These are phyloP conservation scores for Noctua janthe DNA, from an alignment of 2,888 invertebrate genomes.

Conservation along the genomic window DNA sequence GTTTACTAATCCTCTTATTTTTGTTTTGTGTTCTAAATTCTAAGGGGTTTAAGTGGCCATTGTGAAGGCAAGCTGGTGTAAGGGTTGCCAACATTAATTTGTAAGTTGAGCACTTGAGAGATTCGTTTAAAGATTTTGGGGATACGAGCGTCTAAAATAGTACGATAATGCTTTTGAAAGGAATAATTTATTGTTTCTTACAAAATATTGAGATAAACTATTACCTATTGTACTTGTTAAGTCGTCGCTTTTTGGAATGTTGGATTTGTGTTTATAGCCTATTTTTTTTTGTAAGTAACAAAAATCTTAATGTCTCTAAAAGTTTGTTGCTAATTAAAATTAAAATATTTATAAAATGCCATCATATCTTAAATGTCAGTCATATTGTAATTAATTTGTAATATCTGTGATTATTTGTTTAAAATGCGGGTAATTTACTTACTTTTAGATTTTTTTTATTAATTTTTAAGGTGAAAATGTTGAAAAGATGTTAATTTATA, in stretches of 20 bases:
- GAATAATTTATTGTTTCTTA: conserved; percentile 2
- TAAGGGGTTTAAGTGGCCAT: conserved; percentile 18
- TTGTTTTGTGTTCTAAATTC: conserved; percentile 24
- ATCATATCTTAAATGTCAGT: conserved; percentile 59
- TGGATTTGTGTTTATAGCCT: not conserved
- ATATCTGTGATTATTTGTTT: conserved; percentile 65
- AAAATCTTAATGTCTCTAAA: not conserved
- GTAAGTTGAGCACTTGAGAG: not conserved
- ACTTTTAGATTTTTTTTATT: conserved; percentile 35
- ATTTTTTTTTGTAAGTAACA: not conserved
- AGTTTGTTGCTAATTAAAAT: conserved; percentile 48
- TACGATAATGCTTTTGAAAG: not conserved
- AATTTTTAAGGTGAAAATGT: conserved; percentile 41
- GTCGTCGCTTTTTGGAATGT: not conserved
- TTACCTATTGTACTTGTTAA: not conserved
- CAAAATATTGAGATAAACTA: not conserved
- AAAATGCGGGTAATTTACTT: conserved; percentile 65
- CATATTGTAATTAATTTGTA: conserved; percentile 60
- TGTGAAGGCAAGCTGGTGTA: conserved; percentile 16
- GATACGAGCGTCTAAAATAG: not conserved
- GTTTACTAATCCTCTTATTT: conserved; percentile 19
- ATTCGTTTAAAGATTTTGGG: not conserved
- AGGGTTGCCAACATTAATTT: conserved; percentile 4
- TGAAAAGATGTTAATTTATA: conserved; percentile 53
- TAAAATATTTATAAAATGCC: conserved; percentile 35